Conservation (phyloP, 2,797 vertebrate genomes). For the Pantherophis alleghaniensis region DNA sequence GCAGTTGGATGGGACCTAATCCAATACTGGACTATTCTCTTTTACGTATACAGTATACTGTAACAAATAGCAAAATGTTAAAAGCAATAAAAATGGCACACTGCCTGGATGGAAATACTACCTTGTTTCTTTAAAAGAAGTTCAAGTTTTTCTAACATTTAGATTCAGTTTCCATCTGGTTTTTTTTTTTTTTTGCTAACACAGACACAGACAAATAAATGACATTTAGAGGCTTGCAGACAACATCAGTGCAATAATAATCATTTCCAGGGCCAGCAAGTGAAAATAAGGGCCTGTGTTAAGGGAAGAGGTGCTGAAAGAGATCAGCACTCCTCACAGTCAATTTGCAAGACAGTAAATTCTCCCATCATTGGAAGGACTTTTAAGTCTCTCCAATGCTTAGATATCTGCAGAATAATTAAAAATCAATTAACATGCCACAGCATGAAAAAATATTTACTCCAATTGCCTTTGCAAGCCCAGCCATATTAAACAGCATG, state of each 20-base stretch:
- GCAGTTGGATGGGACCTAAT: not conserved
- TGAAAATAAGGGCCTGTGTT: not conserved
- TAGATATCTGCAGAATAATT: not conserved
- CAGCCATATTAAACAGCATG: not conserved
- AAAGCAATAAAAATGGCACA: not conserved
- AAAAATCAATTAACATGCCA: conserved; percentile 33
- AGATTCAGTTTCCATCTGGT: not conserved
- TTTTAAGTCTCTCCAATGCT: not conserved
- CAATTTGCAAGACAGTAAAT: conserved; percentile 12
- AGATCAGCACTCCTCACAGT: not conserved
- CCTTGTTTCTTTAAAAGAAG: not conserved
- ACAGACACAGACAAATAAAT: not conserved
- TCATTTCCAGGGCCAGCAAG: accelerated
- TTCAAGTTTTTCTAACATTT: not conserved
- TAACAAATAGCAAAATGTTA: not conserved
- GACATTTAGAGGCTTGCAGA: not conserved
- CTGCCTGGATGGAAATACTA: accelerated
- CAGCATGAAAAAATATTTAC: not conserved
- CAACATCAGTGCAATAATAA: accelerated
- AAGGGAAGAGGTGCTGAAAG: conserved; percentile 19
- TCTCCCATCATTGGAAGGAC: not conserved
- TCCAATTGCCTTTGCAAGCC: not conserved
- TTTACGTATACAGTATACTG: not conserved
- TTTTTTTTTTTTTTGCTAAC: not conserved
- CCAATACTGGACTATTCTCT: conserved; percentile 8